Base-by-base conservation (phyloP, 2,888 invertebrate genomes). In the Epinotia demarniana region DNA sequence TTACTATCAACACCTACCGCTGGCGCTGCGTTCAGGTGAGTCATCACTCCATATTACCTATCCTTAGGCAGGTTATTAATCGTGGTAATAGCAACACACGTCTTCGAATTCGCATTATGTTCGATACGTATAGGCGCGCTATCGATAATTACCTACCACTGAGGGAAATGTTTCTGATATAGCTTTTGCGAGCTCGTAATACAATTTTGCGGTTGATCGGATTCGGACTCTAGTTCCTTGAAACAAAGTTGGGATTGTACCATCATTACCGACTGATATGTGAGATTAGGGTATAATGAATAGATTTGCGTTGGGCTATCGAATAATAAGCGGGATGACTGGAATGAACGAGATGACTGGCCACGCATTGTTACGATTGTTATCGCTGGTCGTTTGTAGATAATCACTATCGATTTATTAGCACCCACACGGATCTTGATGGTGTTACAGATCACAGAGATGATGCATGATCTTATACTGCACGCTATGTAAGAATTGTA, bases 281-380 rank as follows among this genome's bases (percentile, higher is more conserved):
- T 12, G 46, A 13, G 18, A 43, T 13, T 23, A 4, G 13, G 6
- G 19, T 13, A 23, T 18, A 16, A 12, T 33, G 16, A 16, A 27
- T 55, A 71, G 49, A 60, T 66, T 58, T 64, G 11, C 33, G 53
- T 23, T 53, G 16, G 23, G 23, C 43, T 55, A 46, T 13, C 67
- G 19, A 43, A 67, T 73, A 62, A 73, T 73, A 62, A 73, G 62
- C 27, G 55, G 18, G 68, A 60, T 68, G 68, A 73, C 73, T 49
- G 72, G 72, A 6, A n/a, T 33, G 61, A 16, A 13, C n/a, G 53
- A 49, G 60, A 27, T 27, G 33, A 60, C 9, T 23, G 23, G 12
- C 18, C n/a, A 58, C 57, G 73, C 46, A 62, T 73, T 69, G 62
- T 73, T 62, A 4, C 67, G 55, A 49, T 66, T 55, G 43, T 62